A percentile compares a stretch with the other conserved stretches of the same genome.
Evolutionary conservation across 2,113 vertebrate species (phyloP).

Genomic region (Vicugna pacos): DNA sequence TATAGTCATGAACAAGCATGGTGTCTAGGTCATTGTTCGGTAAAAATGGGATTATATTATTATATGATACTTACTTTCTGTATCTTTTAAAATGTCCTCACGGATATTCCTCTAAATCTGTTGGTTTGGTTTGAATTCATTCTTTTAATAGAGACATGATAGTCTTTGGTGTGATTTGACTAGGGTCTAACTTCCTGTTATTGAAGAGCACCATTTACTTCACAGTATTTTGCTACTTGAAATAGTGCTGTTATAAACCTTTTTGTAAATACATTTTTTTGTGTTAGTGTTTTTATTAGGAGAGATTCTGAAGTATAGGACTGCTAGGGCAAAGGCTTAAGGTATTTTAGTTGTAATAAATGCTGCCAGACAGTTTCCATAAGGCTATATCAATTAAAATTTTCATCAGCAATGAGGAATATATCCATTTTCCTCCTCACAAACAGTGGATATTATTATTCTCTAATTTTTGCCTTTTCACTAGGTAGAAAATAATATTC

Average conservation of each 20-base stretch:
- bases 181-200: not conserved
- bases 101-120: not conserved
- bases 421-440: not conserved
- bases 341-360: conserved; percentile 21
- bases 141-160: not conserved
- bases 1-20: not conserved
- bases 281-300: not conserved
- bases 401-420: not conserved
- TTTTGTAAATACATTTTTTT: not conserved
- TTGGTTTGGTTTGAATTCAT: not conserved
- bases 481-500: not conserved
- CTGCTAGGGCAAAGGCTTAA: not conserved
- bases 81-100: not conserved
- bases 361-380: not conserved
- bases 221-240: not conserved
- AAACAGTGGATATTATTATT: too few species aligned
- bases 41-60: not conserved
- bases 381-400: not conserved
- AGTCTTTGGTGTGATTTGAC: not conserved
- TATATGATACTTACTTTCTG: not conserved
- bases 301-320: not conserved
- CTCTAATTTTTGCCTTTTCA: not conserved
- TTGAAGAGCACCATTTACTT: not conserved
- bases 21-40: not conserved
- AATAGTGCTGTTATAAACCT: not conserved